Evolutionary conservation across 64 coral and sea anemone species (phyloP), one percentile per base, ranked within the genome.

Genomic region (Porites australiensis): DNA sequence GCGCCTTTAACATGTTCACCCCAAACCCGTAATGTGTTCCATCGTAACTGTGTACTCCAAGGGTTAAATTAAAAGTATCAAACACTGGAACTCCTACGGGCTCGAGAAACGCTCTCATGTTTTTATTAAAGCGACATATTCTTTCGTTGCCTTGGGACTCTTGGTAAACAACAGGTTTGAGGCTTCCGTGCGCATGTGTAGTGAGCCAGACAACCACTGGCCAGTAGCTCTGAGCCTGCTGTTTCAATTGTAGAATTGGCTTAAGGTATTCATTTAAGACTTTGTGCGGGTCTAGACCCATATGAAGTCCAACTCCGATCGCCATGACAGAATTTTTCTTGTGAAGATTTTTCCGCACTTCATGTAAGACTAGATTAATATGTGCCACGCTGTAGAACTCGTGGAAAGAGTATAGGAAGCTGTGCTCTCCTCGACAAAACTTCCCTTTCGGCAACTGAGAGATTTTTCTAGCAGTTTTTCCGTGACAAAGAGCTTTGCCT

Each of bases 1-100:
- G 94, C 19, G 94, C 94, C 55, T 96, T 96, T 57, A 88, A 73
- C 58, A 96, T 83, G 50, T 96, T 96, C 1, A 84, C 81, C 8
- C 89, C 89, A 51, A 73, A 66, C 2, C 94, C 94, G 62, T 96
- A 96, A 50, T 96, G 94, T n/a, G 94, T 96, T 3, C 94, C 94
- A 18, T 96, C 94, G 21, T 92, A 92, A 64, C 94, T 96, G 18
- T 92, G 90, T 13, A 96, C 83, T 14, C 95, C 95, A 16, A 64
- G 27, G 8, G 95, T 96, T 18, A 96, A 72, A 12, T 82, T 68
- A 63, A 85, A 96, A 12, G 92, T 79, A 75, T 96, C 95, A 76
- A 96, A 89, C 4, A 93, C 78, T 7, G 72, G 57, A 15, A 96
- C 53, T 9, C 86, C 90, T 49, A 50, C 19, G 2, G 68, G 75